These are phyloP conservation scores for Circaetus gallicus DNA, from an alignment of 2,113 vertebrate genomes.

Conservation along the genomic window DNA sequence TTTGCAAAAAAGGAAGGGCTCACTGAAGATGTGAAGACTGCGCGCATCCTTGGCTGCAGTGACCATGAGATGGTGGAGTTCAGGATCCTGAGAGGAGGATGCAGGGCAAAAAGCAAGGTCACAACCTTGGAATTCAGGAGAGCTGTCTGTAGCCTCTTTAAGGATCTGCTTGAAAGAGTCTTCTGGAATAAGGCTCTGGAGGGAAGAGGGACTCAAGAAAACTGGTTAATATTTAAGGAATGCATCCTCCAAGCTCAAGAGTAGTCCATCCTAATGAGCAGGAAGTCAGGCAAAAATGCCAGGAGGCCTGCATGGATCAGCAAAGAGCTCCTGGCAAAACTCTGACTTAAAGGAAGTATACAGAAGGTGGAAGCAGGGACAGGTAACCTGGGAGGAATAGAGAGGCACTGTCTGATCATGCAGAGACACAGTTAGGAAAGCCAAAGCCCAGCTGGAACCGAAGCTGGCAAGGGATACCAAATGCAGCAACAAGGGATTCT, in stretches of 20 bases:
- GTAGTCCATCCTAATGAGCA: neutral
- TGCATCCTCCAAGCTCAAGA: neutral
- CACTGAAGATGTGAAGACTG: neutral
- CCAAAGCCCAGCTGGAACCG: neutral
- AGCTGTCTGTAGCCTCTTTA: neutral
- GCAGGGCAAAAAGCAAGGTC: neutral
- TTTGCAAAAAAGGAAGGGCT: neutral
- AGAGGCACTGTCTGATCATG: neutral
- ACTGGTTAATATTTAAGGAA: neutral
- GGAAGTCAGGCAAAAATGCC: neutral
- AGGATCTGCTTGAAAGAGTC: neutral
- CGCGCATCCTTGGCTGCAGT: neutral
- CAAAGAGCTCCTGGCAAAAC: neutral
- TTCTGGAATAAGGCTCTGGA: neutral
- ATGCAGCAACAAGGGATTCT: neutral
- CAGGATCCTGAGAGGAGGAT: neutral
- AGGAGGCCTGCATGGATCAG: neutral
- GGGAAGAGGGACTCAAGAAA: neutral
- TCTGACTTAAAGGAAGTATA: neutral
- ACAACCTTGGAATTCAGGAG: neutral
- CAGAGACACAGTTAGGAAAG: neutral
- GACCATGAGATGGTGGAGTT: neutral
- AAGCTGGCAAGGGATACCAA: neutral
- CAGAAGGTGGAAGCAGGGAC: neutral
- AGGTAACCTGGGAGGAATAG: neutral